Base-by-base conservation (phyloP, 2,888 invertebrate genomes). In the Nemurella pictetii region DNA sequence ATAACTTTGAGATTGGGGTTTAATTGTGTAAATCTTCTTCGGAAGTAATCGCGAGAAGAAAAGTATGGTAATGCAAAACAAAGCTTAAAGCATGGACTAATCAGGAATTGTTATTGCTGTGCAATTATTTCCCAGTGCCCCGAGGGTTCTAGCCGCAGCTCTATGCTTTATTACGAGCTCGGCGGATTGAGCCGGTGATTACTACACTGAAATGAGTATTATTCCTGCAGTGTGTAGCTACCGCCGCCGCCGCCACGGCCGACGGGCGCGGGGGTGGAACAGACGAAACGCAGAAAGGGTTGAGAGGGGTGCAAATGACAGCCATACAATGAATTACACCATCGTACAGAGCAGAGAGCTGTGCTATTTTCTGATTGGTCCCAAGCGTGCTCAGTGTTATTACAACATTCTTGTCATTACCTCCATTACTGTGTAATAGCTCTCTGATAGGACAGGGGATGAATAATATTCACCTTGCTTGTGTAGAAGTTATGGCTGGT, bases 181-280 rank as follows among this genome's bases (percentile, higher is more conserved):
- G 0, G 77, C 30, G n/a, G 78, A 55, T 55, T 90, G 90, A 89
- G 89, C 90, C 90, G 89, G 89, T 90, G 90, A 90, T 90, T 90
- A n/a, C n/a, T n/a, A 90, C 89, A 90, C 90, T 89, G 89, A 89
- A 90, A 90, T 90, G 90, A 90, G 90, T 90, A 90, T 90, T 90
- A 90, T 89, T 88, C 88, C 88, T 87, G 86, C 87, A 86, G 75
- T 36, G 32, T 85, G 20, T 55, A n/a, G n/a, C n/a, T n/a, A n/a
- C n/a, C n/a, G 55, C 55, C 55, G 55, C 9, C 30, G 78, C 28
- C 75, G 35, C 85, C 74, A 83, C 35, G 32, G 85, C 29, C 75
- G 84, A n/a, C 27, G n/a, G 85, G 74, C 74, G 84, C 1, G 30
- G 78, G 78, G 78, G 78, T 28, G 30, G 78, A 29, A 27, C 55